phyloP scores from a whole-genome alignment of 2,797 vertebrate species.

The Mormyrops boulengeri region DNA sequence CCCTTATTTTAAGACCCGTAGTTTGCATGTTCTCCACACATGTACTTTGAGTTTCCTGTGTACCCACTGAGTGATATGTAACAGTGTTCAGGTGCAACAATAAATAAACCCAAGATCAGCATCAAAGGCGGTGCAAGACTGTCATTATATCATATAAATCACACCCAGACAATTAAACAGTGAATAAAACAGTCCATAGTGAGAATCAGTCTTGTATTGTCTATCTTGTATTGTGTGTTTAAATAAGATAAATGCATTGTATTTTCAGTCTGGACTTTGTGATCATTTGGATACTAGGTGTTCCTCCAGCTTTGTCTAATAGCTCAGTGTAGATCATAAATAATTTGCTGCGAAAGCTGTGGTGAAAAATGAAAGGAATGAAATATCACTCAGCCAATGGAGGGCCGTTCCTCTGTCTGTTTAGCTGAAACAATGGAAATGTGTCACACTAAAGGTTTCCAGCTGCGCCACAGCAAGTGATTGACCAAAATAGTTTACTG shows the following conservation, averaged over 20 bases:
- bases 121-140: not conserved
- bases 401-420: not conserved
- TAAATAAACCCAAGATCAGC: not conserved
- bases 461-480: not conserved
- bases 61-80: not conserved
- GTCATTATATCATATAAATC: not conserved
- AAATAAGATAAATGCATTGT: not conserved
- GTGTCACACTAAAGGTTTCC: not conserved
- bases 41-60: not conserved
- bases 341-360: not conserved
- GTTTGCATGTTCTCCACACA: not conserved
- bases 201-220: not conserved
- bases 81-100: not conserved
- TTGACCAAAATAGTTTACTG: conserved; percentile 41
- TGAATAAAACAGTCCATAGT: not conserved
- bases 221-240: not conserved
- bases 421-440: conserved; percentile 1
- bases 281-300: not conserved
- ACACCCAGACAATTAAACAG: not conserved
- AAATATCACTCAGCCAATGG: not conserved
- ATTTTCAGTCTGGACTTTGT: not conserved
- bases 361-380: not conserved
- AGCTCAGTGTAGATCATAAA: not conserved
- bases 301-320: not conserved
- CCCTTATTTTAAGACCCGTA: not conserved